Conservation (phyloP, 2,888 invertebrate genomes). For the Eilema caniola region DNA sequence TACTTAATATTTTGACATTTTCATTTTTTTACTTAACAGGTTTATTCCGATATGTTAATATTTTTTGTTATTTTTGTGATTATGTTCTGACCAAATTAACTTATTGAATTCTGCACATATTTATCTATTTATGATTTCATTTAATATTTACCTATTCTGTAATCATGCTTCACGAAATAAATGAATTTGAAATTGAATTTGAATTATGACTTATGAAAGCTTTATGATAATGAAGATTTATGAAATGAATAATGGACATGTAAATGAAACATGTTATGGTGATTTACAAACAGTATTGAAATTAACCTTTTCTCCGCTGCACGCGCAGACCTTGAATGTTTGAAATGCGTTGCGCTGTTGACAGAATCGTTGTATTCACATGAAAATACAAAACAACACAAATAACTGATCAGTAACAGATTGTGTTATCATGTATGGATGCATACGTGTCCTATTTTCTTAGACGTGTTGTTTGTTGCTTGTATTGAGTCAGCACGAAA, state of each 20-base stretch:
- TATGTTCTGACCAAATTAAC: no score
- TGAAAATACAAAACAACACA: slow-evolving; percentile 52
- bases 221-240: not conserved
- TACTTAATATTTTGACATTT: no score
- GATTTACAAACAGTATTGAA: slow-evolving; percentile 47
- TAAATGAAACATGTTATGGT: slow-evolving; percentile 1
- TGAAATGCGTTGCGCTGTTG: slow-evolving; percentile 57
- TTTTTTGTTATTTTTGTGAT: no score
- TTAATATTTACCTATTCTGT: no score
- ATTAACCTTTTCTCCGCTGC: slow-evolving; percentile 58
- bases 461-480: not conserved
- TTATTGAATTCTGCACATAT: no score
- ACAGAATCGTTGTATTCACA: slow-evolving; percentile 69
- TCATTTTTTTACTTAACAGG: no score
- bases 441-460: not conserved
- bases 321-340: slow-evolving; percentile 22
- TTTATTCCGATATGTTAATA: no score
- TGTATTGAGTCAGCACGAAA: not conserved
- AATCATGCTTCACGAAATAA: no score
- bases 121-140: no score
- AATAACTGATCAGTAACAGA: not conserved
- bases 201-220: not conserved
- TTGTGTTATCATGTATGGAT: not conserved
- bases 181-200: no score
- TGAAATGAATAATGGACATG: not conserved